Evolutionary conservation across 2,888 invertebrate genomes (phyloP).

Genomic region (Eupithecia pulchellata): DNA sequence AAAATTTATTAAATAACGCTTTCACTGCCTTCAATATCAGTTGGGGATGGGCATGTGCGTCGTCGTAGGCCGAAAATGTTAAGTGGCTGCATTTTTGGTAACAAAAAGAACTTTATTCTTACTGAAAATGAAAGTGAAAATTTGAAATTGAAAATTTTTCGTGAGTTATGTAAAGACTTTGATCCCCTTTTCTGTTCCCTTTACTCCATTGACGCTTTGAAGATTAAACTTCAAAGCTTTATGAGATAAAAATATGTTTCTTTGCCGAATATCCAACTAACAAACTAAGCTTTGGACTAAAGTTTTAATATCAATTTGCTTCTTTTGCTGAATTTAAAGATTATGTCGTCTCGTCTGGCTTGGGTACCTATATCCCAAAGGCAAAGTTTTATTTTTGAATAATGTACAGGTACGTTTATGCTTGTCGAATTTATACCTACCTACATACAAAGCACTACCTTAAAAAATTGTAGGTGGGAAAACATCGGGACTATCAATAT

Average conservation of each 20-base stretch:
- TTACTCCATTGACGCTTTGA: neutral
- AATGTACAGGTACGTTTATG: neutral
- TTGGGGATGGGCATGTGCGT: no score
- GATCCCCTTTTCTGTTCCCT: neutral
- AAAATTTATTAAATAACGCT: no score
- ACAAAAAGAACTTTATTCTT: neutral
- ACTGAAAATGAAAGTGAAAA: no score
- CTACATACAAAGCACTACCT: neutral
- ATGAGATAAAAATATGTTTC: conserved; percentile 1
- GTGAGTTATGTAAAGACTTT: neutral
- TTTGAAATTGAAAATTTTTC: neutral
- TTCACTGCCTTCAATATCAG: no score
- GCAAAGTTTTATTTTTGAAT: neutral
- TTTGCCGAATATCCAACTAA: neutral
- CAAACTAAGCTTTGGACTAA: conserved; percentile 3
- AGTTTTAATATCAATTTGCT: neutral
- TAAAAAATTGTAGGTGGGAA: neutral
- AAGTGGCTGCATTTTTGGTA: neutral
- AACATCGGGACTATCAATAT: neutral
- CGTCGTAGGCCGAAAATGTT: no score
- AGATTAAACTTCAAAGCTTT: conserved; percentile 13
- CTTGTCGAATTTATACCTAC: neutral
- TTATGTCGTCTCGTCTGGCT: neutral
- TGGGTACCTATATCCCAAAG: neutral
- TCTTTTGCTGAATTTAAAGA: neutral